Conservation (phyloP, 2,888 invertebrate genomes). For the Lasioglossum vierecki region DNA sequence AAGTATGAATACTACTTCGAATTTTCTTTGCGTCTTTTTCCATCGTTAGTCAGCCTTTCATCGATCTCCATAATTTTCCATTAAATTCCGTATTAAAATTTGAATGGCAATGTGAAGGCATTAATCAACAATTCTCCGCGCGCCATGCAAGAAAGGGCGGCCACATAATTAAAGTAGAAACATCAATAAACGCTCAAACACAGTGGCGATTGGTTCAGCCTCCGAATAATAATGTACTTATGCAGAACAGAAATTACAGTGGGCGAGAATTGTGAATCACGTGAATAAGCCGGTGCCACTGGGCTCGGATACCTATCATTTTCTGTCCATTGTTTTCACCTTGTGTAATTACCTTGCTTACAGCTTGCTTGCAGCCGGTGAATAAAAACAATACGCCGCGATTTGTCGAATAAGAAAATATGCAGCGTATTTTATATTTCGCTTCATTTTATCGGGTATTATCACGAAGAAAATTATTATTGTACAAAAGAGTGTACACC, state of each 20-base stretch:
- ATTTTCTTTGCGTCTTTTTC: background rate
- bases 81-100: background rate
- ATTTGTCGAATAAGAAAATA: slow-evolving; percentile 19
- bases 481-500: background rate
- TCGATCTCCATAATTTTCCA: background rate
- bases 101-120: background rate
- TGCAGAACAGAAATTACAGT: slow-evolving; percentile 46
- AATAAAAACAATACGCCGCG: slow-evolving; percentile 19
- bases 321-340: slow-evolving; percentile 53
- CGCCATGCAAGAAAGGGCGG: background rate
- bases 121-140: background rate
- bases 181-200: slow-evolving; percentile 18
- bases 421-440: background rate
- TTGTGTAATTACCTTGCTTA: slow-evolving; percentile 29
- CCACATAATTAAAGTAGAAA: slow-evolving; percentile 31
- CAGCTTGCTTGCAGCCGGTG: background rate
- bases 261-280: slow-evolving; percentile 59
- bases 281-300: slow-evolving; percentile 53
- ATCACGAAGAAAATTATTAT: background rate
- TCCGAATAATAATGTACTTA: slow-evolving; percentile 53
- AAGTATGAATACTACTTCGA: background rate
- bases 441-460: background rate
- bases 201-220: slow-evolving; percentile 51
- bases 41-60: background rate
- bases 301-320: slow-evolving; percentile 48